Evolutionary conservation across 2,888 invertebrate species (phyloP), one percentile per base, ranked within the genome.

Genomic region (Oscheius myriophilus): DNA sequence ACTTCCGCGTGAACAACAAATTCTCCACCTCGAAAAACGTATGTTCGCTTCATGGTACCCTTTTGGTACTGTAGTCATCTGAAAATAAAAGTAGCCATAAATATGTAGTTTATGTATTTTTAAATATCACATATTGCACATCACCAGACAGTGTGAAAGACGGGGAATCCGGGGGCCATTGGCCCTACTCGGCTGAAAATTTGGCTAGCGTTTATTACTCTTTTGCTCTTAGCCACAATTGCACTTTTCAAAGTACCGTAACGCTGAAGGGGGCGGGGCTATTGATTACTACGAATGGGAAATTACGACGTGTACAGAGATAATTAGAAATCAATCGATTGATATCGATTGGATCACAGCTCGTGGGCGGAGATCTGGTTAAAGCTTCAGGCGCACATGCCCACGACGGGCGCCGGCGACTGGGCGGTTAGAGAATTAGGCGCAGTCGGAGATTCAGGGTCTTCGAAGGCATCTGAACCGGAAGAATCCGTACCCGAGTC

Each of bases 401-500:
- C 55, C n/a, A 55, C 55, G n/a, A 57, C 43, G 57, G 57, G 57
- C 21, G 57, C 57, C 18, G 61, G 61, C 9, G 61, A 61, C 49
- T 61, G 46, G 49, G 61, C 23, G 33, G 61, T 39, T 18, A 18
- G 49, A 49, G 21, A 11, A n/a, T n/a, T 4, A 18, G 61, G 46
- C 25, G 23, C 51, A 9, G 66, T 46, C 12, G 67, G 67, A 6
- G 52, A 52, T 51, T 67, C 67, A 12, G 67, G 67, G 23, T 67
- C 67, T 25, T 67, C 67, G 23, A 51, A 67, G n/a, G 54, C 67
- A 52, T 67, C 67, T 1, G 67, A 67, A 14, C 67, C 23, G 12
- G 61, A 51, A 1, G 67, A 67, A 52, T 67, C 67, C 12, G 59
- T 67, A 12, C 67, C 67, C 26, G 67, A 67, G 61, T 67, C 67